phyloP scores from a whole-genome alignment of 2,888 invertebrate species.

The Meloe dianella region DNA sequence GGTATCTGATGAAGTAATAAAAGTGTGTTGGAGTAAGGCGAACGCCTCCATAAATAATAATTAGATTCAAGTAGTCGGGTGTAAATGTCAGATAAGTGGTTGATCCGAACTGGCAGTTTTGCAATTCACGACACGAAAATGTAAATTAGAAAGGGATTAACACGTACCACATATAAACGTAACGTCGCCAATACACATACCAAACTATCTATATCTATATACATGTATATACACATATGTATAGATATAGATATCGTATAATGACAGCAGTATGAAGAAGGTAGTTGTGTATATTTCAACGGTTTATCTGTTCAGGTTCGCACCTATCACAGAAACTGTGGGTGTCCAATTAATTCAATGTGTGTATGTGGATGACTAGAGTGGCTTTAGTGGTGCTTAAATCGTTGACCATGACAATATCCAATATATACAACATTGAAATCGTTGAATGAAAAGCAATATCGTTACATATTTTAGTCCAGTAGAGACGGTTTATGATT shows the following conservation, averaged over 20 bases:
- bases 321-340: conserved; percentile 9
- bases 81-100: conserved; percentile 56
- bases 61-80: conserved; percentile 56
- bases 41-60: conserved; percentile 56
- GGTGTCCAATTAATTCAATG: conserved; percentile 11
- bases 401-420: conserved; percentile 25
- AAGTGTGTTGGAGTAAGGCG: conserved; percentile 49
- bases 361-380: neutral
- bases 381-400: conserved; percentile 3
- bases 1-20: conserved; percentile 52
- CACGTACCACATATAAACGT: conserved; percentile 38
- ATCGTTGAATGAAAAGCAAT: conserved; percentile 32
- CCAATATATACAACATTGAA: conserved; percentile 45
- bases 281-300: neutral
- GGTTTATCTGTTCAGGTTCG: conserved; percentile 1
- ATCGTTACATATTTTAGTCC: conserved; percentile 52
- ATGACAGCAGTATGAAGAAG: neutral
- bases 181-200: neutral
- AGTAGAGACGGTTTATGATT: conserved; percentile 58
- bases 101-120: conserved; percentile 49
- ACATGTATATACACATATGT: neutral
- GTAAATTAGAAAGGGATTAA: conserved; percentile 49
- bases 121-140: conserved; percentile 50
- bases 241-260: conserved; percentile 4
- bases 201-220: neutral